Conservation (phyloP, 2,888 invertebrate species). For the Argynnis bischoffii region DNA sequence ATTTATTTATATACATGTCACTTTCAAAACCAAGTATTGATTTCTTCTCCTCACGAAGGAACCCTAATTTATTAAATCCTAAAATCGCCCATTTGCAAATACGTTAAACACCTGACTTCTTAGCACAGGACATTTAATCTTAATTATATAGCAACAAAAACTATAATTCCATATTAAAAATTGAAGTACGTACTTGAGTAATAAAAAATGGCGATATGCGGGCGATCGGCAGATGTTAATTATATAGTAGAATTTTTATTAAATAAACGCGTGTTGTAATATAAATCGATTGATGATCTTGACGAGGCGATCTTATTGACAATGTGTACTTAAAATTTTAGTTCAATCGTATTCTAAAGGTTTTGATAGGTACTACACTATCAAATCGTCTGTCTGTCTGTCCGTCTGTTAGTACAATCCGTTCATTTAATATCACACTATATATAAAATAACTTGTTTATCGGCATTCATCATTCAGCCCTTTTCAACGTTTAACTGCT, state of each 20-base stretch:
- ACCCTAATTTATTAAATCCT: constrained; percentile 31
- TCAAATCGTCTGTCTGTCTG: too few species aligned
- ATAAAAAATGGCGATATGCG: constrained; percentile 36
- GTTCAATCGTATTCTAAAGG: too few species aligned
- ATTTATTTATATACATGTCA: too few species aligned
- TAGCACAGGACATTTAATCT: background rate
- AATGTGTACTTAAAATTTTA: too few species aligned
- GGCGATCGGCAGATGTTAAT: constrained; percentile 34
- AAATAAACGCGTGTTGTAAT: constrained; percentile 3
- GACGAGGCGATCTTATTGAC: background rate
- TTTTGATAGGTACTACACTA: too few species aligned
- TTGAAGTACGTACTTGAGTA: constrained; percentile 22
- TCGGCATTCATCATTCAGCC: too few species aligned
- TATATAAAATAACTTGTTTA: too few species aligned
- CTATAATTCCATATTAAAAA: background rate
- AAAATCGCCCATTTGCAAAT: constrained; percentile 28
- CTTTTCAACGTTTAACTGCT: too few species aligned
- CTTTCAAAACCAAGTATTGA: background rate
- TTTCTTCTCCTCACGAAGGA: constrained; percentile 7
- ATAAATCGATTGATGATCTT: background rate
- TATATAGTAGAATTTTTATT: constrained; percentile 22
- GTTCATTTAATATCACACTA: too few species aligned
- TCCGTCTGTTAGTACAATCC: too few species aligned
- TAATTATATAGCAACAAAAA: background rate
- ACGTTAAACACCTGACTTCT: constrained; percentile 34